Evolutionary conservation across 2,888 invertebrate species (phyloP), one percentile per base, ranked within the genome.

Genomic region (Andricus quercusramuli): DNA sequence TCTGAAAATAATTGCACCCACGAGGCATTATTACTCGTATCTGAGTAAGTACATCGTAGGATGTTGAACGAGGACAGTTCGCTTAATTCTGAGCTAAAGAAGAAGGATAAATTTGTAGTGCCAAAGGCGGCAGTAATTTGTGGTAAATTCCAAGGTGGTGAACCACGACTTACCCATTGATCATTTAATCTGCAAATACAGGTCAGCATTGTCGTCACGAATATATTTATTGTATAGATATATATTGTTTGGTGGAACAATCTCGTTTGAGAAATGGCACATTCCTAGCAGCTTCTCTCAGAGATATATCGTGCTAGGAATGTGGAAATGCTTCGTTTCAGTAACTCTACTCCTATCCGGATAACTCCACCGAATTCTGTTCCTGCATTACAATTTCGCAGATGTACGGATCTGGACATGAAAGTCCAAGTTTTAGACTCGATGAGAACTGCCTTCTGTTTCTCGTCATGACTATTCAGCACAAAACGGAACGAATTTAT

Each of bases 71-170:
- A 56, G n/a, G 56, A 56, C 56, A 56, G 56, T 56, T 56, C n/a
- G 41, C 70, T 70, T 70, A 32, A 82, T 79, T 79, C 78, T 59
- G 68, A 68, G 77, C 78, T 64, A 51, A 32, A 79, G 82, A 44
- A 79, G 80, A 56, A n/a, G 56, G 56, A n/a, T 82, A 82, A 66
- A 67, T 74, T 78, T 74, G 78, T 65, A 70, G n/a, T 37, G 65
- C 76, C 51, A 29, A 59, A 77, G 77, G 70, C 70, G n/a, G 41
- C 37, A 29, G 37, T 44, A 70, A 47, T 32, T 70, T 41, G 41
- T 70, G 37, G 25, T 17, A 70, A 20, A 41, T 70, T 44, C 11
- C 70, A 47, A 22, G n/a, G 11, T 11, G 66, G 25, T 25, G 37
- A 66, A 66, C 65, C 32, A 32, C 29, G 32, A 20, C 66, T n/a